Conservation (phyloP, 2,113 vertebrate species). For the Callocephalon fimbriatum region DNA sequence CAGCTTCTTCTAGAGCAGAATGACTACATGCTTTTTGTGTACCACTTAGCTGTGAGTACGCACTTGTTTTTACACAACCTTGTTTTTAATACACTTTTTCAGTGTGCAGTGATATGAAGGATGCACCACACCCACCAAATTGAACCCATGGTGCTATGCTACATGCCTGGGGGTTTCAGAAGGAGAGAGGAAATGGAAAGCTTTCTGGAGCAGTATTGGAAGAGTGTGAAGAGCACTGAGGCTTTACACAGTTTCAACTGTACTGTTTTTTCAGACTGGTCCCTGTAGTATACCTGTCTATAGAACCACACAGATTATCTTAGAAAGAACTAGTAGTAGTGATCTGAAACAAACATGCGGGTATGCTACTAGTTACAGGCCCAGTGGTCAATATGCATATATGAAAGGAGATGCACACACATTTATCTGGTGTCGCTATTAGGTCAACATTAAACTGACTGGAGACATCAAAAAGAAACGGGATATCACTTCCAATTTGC, state of each 20-base stretch:
- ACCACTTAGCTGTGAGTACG: background rate
- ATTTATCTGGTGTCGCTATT: background rate
- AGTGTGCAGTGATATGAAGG: background rate
- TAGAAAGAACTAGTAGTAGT: background rate
- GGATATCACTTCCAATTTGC: background rate
- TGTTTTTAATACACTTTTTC: background rate
- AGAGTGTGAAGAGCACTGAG: background rate
- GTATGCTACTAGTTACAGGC: background rate
- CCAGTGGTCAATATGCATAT: background rate
- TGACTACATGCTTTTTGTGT: background rate
- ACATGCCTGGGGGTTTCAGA: rapidly evolving
- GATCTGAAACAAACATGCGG: background rate
- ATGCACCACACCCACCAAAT: background rate
- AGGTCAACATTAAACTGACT: background rate
- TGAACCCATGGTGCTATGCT: background rate
- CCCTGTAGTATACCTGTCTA: background rate
- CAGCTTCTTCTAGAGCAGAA: background rate
- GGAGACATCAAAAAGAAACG: background rate
- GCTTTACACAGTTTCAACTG: background rate
- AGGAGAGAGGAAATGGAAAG: background rate
- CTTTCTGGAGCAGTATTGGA: background rate
- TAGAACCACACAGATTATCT: background rate
- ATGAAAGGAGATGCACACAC: background rate
- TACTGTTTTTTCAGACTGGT: background rate
- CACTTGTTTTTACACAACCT: background rate